A percentile compares a stretch with the other conserved stretches of the same genome.
These are phyloP conservation scores for Morpho achilles DNA, from an alignment of 2,888 invertebrate genomes.

Conservation along the genomic window DNA sequence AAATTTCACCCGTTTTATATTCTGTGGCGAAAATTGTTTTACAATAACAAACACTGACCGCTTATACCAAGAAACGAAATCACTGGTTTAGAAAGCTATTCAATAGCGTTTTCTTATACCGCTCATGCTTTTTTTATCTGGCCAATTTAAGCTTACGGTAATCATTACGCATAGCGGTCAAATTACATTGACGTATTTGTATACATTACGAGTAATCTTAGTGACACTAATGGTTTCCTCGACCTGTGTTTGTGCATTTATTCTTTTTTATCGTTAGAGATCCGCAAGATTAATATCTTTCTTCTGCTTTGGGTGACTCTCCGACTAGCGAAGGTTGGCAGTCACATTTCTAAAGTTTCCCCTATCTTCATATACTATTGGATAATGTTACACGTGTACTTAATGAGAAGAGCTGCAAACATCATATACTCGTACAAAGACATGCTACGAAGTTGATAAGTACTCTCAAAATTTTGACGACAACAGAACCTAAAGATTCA, in stretches of 20 bases:
- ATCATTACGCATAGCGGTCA: constrained; percentile 38
- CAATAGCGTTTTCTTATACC: constrained; percentile 33
- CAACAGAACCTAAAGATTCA: too few relatives aligned
- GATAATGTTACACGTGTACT: too few relatives aligned
- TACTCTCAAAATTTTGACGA: too few relatives aligned
- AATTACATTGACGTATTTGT: constrained; percentile 45
- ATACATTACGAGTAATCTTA: constrained; percentile 47
- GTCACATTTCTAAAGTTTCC: too few relatives aligned
- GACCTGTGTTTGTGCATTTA: constrained; percentile 44
- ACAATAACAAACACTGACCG: constrained; percentile 30
- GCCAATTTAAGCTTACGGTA: constrained; percentile 38
- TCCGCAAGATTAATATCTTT: not conserved
- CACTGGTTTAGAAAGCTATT: constrained; percentile 50
- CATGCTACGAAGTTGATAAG: too few relatives aligned
- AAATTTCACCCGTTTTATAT: constrained; percentile 39
- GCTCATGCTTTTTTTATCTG: constrained; percentile 40
- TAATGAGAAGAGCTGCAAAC: too few relatives aligned
- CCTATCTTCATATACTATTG: too few relatives aligned
- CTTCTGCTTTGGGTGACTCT: too few relatives aligned
- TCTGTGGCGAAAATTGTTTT: constrained; percentile 32
- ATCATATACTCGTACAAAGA: too few relatives aligned
- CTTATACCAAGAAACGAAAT: constrained; percentile 25
- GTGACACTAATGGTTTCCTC: constrained; percentile 55
- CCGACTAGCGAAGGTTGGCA: too few relatives aligned
- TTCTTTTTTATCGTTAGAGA: constrained; percentile 40